Evolutionary conservation across 2,888 invertebrate genomes (phyloP).

Genomic region (Dinocampus coccinellae): DNA sequence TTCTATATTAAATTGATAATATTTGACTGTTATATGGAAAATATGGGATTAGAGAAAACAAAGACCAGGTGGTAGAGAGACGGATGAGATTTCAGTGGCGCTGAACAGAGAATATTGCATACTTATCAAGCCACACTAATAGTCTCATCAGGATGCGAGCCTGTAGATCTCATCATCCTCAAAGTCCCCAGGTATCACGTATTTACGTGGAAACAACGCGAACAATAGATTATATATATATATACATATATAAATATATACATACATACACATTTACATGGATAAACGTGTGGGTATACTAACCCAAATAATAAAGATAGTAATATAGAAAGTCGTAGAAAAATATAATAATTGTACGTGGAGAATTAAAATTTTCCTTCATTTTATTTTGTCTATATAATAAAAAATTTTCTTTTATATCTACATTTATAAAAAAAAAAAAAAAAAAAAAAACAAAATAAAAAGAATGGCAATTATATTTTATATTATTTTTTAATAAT

Average conservation of each 20-base stretch:
- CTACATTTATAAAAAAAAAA: too few relatives aligned
- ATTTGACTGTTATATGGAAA: too few relatives aligned
- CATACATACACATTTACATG: conserved; percentile 31
- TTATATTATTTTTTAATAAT: too few relatives aligned
- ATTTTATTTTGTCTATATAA: too few relatives aligned
- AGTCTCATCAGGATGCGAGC: conserved; percentile 69
- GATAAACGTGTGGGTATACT: conserved; percentile 48
- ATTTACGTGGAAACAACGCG: conserved; percentile 55
- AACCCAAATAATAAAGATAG: conserved; percentile 51
- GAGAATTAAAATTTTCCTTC: neutral
- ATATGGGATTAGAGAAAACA: too few relatives aligned
- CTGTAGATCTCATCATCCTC: conserved; percentile 68
- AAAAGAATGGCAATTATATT: too few relatives aligned
- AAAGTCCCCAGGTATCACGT: conserved; percentile 50
- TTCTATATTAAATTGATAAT: too few relatives aligned
- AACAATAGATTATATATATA: conserved; percentile 47
- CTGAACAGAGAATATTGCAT: conserved; percentile 65
- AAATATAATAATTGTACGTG: conserved; percentile 55
- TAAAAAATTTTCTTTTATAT: too few relatives aligned
- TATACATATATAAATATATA: too few relatives aligned
- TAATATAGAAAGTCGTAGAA: conserved; percentile 58
- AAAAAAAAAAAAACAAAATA: too few relatives aligned
- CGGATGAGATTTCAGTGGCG: conserved; percentile 56
- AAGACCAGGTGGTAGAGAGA: conserved; percentile 57
- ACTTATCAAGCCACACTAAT: conserved; percentile 69